A percentile compares a stretch with the other conserved stretches of the same genome.
phyloP scores from a whole-genome alignment of 2,888 invertebrate species.

The Stenolophus ochropezus region DNA sequence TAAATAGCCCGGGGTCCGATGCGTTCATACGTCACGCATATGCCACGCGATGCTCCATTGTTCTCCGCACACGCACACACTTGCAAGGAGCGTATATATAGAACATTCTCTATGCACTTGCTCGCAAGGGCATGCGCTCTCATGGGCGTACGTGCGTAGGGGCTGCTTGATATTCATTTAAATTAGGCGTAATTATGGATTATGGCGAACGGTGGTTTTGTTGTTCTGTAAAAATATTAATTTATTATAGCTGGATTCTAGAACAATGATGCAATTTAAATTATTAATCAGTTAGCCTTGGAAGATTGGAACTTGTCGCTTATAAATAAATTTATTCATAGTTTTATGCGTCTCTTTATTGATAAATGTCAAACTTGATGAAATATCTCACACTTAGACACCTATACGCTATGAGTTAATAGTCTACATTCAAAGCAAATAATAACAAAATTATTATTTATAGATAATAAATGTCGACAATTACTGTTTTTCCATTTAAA shows the following conservation, averaged over 20 bases:
- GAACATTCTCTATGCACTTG: slow-evolving; percentile 40
- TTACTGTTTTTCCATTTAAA: too few species aligned
- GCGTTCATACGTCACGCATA: slow-evolving; percentile 50
- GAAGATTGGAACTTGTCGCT: neutral
- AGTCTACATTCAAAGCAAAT: neutral
- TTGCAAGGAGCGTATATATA: neutral
- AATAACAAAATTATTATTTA: too few species aligned
- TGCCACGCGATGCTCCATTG: slow-evolving; percentile 35
- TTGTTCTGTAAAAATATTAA: slow-evolving; percentile 32
- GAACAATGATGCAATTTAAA: slow-evolving; percentile 32
- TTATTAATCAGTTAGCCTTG: slow-evolving; percentile 28
- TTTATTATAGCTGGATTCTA: slow-evolving; percentile 24
- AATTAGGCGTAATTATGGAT: slow-evolving; percentile 16
- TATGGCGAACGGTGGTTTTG: slow-evolving; percentile 14
- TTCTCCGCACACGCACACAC: slow-evolving; percentile 3
- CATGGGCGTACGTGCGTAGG: slow-evolving; percentile 22
- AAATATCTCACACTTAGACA: neutral
- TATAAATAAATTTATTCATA: neutral
- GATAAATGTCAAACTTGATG: neutral
- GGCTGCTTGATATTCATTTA: slow-evolving; percentile 20
- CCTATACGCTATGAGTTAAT: neutral
- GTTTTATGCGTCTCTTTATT: neutral
- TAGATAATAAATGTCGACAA: too few species aligned
- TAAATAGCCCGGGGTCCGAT: slow-evolving; percentile 45
- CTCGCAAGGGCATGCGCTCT: neutral